Conservation (phyloP, 1,140 invertebrate species). For the Doryteuthis pealeii region DNA sequence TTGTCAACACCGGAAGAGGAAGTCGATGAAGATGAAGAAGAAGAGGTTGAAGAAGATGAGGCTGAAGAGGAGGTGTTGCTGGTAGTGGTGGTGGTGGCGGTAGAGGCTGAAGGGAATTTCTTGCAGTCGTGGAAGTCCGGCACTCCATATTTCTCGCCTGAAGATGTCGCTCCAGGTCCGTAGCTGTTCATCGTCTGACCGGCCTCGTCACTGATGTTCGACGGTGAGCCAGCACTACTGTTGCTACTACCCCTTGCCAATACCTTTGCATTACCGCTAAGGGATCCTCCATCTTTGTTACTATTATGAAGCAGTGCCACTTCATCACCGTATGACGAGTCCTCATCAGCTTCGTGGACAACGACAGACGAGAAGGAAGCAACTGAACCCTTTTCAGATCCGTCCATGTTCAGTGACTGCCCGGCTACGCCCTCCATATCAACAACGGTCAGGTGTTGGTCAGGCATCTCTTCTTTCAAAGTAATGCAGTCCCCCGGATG, state of each 20-base stretch:
- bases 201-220: no score
- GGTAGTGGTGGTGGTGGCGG: not conserved
- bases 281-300: conserved; percentile 13
- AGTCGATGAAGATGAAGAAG: not conserved
- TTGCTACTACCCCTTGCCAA: conserved; percentile 32
- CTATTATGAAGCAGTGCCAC: not conserved
- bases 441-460: not conserved
- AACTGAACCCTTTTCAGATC: not conserved
- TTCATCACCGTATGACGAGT: not conserved
- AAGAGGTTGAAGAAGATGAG: not conserved
- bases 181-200: no score
- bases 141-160: not conserved
- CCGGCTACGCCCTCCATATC: not conserved
- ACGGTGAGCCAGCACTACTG: conserved; percentile 18
- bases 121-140: not conserved
- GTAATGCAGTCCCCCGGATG: conserved; percentile 5
- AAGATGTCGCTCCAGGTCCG: no score
- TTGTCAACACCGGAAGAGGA: not conserved
- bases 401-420: not conserved
- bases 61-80: not conserved
- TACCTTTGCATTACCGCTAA: conserved; percentile 29
- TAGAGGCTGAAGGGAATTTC: not conserved
- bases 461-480: not conserved
- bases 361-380: not conserved
- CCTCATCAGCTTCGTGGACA: conserved; percentile 17